phyloP scores from a whole-genome alignment of 2,888 invertebrate species.

The Aporophyla lueneburgensis region DNA sequence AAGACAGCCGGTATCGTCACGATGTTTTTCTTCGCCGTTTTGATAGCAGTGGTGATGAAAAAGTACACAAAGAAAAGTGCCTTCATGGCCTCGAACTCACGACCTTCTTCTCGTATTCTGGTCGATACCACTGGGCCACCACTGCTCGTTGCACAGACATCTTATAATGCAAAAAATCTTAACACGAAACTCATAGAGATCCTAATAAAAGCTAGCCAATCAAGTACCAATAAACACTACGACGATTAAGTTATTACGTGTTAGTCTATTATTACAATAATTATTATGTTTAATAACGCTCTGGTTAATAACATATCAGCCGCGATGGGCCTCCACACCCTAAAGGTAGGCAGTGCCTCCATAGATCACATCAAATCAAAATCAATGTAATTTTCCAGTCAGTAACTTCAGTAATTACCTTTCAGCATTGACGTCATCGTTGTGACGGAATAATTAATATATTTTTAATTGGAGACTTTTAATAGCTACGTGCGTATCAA shows the following conservation, averaged over 20 bases:
- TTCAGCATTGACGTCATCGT: conserved; percentile 18
- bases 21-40: no score
- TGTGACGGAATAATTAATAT: conserved; percentile 1
- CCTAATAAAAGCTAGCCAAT: no score
- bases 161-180: not conserved
- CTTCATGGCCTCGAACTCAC: no score
- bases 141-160: not conserved
- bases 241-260: not conserved
- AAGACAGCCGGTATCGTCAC: no score
- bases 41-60: no score
- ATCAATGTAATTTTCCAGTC: conserved; percentile 48
- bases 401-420: conserved; percentile 41
- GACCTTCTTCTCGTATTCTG: no score
- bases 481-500: not conserved
- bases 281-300: not conserved
- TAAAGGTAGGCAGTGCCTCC: not conserved
- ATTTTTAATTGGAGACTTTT: conserved; percentile 12
- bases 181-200: not conserved
- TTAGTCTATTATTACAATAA: not conserved
- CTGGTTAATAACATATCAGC: not conserved
- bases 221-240: not conserved
- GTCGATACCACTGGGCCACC: no score
- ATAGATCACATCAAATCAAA: conserved; percentile 41
- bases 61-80: no score
- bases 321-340: not conserved